phyloP scores from a whole-genome alignment of 1,140 invertebrate species.

The Drosophila bocqueti region DNA sequence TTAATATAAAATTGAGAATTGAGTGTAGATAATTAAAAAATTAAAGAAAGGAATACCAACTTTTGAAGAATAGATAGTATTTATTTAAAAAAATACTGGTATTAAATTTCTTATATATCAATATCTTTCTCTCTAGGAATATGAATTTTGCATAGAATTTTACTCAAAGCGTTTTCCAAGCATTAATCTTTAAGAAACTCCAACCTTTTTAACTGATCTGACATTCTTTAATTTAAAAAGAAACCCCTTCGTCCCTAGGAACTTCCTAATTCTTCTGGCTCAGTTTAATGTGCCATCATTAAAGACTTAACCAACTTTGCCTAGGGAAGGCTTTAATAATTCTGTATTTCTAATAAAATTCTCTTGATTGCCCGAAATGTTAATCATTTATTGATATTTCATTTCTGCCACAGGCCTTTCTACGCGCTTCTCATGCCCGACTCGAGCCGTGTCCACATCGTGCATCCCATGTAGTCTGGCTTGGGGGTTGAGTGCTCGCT shows the following conservation, averaged over 20 bases:
- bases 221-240: neutral
- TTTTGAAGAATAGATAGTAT: too few species aligned
- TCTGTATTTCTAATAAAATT: constrained; percentile 53
- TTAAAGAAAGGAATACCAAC: too few species aligned
- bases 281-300: constrained; percentile 5
- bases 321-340: constrained; percentile 37
- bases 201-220: neutral
- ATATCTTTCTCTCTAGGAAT: too few species aligned
- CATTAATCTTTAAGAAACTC: neutral
- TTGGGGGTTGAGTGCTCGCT: constrained; percentile 60
- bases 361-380: constrained; percentile 52
- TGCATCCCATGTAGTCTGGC: constrained; percentile 40
- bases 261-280: neutral
- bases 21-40: too few species aligned
- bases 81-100: too few species aligned
- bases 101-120: too few species aligned
- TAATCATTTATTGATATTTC: constrained; percentile 76
- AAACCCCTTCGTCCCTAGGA: neutral
- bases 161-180: neutral
- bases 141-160: too few species aligned
- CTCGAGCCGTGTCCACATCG: constrained; percentile 36
- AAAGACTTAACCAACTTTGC: constrained; percentile 35
- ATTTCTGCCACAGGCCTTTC: constrained; percentile 68
- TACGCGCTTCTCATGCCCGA: constrained; percentile 68
- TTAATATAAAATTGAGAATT: too few species aligned